Percentiles rank a stretch among this genome's conserved stretches.
Conservation (phyloP, 1,140 invertebrate species). For the Aphelenchoides besseyi region DNA sequence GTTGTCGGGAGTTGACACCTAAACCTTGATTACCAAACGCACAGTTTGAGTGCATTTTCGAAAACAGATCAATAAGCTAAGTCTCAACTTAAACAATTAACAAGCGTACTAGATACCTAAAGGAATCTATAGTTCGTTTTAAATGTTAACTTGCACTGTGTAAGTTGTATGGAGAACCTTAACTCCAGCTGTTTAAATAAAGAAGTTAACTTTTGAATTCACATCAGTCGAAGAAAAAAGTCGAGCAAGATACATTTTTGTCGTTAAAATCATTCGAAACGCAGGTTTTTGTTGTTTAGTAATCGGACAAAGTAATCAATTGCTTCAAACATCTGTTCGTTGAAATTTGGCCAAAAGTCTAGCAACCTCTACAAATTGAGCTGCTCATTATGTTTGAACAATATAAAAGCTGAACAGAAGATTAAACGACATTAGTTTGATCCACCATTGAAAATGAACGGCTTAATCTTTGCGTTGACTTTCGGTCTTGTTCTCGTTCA, state of each 20-base stretch:
- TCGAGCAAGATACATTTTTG: no score
- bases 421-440: not conserved
- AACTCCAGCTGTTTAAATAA: no score
- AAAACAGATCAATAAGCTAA: no score
- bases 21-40: not conserved
- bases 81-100: not conserved
- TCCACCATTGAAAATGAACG: not conserved
- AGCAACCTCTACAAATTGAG: not conserved
- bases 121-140: no score
- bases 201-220: no score
- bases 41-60: no score
- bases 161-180: no score
- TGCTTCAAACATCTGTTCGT: constrained; percentile 3
- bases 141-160: no score
- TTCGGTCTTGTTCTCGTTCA: not conserved
- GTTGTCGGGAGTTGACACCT: constrained; percentile 16
- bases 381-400: not conserved
- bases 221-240: no score
- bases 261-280: not conserved
- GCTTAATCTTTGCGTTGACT: not conserved
- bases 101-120: no score
- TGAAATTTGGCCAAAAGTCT: not conserved
- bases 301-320: not conserved
- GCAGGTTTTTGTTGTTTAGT: constrained; percentile 4
- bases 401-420: not conserved